Conservation (phyloP, 1,140 invertebrate genomes). For the Camponotus floridanus region DNA sequence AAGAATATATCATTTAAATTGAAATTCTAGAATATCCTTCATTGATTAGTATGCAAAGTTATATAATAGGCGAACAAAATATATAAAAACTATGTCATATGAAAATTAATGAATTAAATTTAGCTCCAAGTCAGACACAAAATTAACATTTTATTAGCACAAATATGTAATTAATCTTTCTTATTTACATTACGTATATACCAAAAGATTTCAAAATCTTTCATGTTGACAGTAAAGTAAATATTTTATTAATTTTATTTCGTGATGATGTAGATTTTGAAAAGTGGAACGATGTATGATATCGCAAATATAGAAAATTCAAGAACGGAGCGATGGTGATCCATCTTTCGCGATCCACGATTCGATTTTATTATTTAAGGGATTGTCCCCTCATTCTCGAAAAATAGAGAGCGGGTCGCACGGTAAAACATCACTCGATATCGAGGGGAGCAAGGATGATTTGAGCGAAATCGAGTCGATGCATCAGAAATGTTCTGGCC, state of each 20-base stretch:
- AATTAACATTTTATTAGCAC: slow-evolving; percentile 14
- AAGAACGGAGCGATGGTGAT: not conserved
- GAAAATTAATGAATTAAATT: slow-evolving; percentile 31
- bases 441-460: not conserved
- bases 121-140: not conserved
- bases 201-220: slow-evolving; percentile 35
- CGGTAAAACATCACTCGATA: not conserved
- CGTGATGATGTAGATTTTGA: not conserved
- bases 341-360: not conserved
- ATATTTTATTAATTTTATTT: slow-evolving; percentile 26
- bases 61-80: not conserved
- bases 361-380: slow-evolving; percentile 39
- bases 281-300: not conserved
- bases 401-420: slow-evolving; percentile 14
- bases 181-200: slow-evolving; percentile 14
- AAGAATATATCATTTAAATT: not conserved
- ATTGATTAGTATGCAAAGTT: not conserved
- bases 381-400: not conserved
- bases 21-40: not conserved
- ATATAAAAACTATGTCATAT: not conserved
- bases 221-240: slow-evolving; percentile 5
- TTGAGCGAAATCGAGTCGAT: slow-evolving; percentile 46
- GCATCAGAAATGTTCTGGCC: slow-evolving; percentile 43
- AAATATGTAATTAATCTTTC: slow-evolving; percentile 8
- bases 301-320: slow-evolving; percentile 3